A percentile compares a stretch with the other conserved stretches of the same genome.
Evolutionary conservation across 2,888 invertebrate genomes (phyloP).

Genomic region (Pristionchus maxplancki): DNA sequence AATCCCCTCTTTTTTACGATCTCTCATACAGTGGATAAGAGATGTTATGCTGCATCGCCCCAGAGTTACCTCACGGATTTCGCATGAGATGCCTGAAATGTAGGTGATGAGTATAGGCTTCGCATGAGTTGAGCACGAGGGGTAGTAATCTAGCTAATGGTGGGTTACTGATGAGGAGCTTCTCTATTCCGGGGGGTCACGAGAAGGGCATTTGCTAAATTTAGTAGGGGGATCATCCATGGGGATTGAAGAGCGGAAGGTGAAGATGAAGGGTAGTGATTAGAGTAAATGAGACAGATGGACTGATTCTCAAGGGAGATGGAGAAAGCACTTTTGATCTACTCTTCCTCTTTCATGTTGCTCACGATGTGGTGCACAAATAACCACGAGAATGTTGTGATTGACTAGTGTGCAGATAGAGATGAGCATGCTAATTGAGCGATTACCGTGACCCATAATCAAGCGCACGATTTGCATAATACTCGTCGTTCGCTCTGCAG

Average conservation of each 20-base stretch:
- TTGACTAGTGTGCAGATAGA: not conserved
- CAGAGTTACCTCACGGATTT: not conserved
- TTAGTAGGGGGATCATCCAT: not conserved
- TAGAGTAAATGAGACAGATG: constrained; percentile 30
- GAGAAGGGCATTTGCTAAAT: not conserved
- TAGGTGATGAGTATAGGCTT: not conserved
- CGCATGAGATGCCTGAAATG: not conserved
- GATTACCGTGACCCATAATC: not conserved
- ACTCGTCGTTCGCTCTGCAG: not conserved
- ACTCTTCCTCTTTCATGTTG: not conserved
- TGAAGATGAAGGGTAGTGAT: not conserved
- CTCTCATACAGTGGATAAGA: not conserved
- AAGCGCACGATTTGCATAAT: not conserved
- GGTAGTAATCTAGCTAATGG: not conserved
- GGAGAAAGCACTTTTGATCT: not conserved
- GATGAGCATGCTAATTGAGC: not conserved
- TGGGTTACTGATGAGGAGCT: not conserved
- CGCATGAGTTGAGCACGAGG: not conserved
- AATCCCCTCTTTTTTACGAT: constrained; percentile 35
- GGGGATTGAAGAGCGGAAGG: constrained; percentile 20
- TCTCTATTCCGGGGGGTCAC: not conserved
- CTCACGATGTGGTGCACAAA: not conserved
- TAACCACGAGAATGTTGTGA: too few species aligned
- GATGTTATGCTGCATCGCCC: constrained; percentile 16
- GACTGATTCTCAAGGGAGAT: not conserved